Percentiles rank a stretch among this genome's conserved stretches.
phyloP scores from a whole-genome alignment of 1,140 invertebrate genomes.

The Hirudo medicinalis region DNA sequence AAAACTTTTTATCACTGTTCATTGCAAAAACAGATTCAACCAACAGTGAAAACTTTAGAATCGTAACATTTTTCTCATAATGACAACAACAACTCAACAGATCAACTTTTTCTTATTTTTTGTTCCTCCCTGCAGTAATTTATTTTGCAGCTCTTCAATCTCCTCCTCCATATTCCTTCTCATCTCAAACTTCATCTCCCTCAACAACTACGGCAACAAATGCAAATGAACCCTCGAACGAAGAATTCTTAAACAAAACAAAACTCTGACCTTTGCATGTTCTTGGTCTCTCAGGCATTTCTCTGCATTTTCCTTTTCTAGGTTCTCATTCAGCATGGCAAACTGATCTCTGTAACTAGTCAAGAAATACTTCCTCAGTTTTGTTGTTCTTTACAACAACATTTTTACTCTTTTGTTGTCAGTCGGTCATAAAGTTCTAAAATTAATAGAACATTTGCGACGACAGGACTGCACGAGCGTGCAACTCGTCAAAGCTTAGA shows the following conservation, averaged over 20 bases:
- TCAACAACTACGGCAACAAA: not conserved
- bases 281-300: not conserved
- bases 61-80: no score
- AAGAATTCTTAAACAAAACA: not conserved
- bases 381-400: not conserved
- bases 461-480: not conserved
- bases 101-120: no score
- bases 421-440: not conserved
- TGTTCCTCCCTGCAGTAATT: no score
- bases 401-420: not conserved
- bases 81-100: no score
- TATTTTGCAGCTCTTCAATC: no score
- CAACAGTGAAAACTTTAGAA: no score
- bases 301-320: slow-evolving; percentile 4
- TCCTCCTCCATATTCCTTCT: not conserved
- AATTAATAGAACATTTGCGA: not conserved
- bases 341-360: slow-evolving; percentile 6
- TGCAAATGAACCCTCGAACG: not conserved
- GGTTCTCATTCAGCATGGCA: not conserved
- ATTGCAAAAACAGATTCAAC: no score
- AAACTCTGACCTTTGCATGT: not conserved
- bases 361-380: not conserved
- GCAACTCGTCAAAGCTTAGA: not conserved
- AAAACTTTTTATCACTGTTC: no score
- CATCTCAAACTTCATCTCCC: not conserved